A percentile compares a stretch with the other conserved stretches of the same genome.
Conservation (phyloP, 2,113 vertebrate genomes). For the Rafetus swinhoei region DNA sequence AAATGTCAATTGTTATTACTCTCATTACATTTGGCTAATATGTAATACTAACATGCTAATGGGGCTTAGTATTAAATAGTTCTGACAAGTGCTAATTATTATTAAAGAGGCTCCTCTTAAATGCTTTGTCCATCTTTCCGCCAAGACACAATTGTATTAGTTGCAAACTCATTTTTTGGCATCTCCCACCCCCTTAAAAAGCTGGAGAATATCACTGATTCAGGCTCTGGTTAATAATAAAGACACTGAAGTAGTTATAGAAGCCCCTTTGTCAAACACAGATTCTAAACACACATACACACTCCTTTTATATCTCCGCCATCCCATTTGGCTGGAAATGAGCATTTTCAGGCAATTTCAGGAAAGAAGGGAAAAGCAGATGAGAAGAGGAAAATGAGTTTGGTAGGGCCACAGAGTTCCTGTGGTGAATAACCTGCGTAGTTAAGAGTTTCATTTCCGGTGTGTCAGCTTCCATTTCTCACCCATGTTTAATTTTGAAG, state of each 20-base stretch:
- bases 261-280: not conserved
- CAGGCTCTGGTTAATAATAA: not conserved
- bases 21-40: constrained; percentile 58
- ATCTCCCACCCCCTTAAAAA: not conserved
- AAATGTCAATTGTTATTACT: constrained; percentile 4
- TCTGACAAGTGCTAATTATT: constrained; percentile 52
- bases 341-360: not conserved
- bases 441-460: constrained; percentile 58
- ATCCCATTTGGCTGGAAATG: not conserved
- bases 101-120: constrained; percentile 26
- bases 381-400: not conserved
- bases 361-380: not conserved
- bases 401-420: not conserved
- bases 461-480: constrained; percentile 63
- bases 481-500: constrained; percentile 47
- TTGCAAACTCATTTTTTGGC: not conserved
- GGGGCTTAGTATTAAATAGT: constrained; percentile 39
- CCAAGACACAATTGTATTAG: not conserved
- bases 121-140: not conserved
- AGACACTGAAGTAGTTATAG: not conserved
- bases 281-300: not conserved
- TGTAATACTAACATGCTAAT: constrained; percentile 42
- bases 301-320: not conserved
- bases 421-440: constrained; percentile 3
- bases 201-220: not conserved